Evolutionary conservation across 2,888 invertebrate species (phyloP).

Genomic region (Sipha maydis): DNA sequence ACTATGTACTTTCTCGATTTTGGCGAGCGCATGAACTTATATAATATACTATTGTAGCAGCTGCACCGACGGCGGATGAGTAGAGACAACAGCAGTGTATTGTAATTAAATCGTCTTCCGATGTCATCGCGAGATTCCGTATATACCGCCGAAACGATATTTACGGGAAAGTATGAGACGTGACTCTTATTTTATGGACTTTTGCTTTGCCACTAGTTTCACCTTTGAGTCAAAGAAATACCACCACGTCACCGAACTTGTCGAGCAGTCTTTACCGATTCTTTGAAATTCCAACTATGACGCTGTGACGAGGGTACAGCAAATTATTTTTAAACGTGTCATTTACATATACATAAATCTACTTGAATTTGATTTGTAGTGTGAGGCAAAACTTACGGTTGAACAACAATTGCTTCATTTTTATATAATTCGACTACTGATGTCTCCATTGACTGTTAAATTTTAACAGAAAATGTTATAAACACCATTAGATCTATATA

Average conservation of each 20-base stretch:
- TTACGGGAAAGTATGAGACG: background rate
- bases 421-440: too few species aligned
- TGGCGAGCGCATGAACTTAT: background rate
- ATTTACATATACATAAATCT: background rate
- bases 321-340: background rate
- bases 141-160: background rate
- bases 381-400: too few species aligned
- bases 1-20: background rate
- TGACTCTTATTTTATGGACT: background rate
- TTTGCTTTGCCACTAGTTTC: background rate
- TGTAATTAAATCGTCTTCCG: conserved; percentile 20
- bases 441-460: too few species aligned
- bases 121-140: background rate
- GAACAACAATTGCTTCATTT: too few species aligned
- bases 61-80: background rate
- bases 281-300: background rate
- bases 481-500: too few species aligned
- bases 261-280: background rate
- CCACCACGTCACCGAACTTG: background rate
- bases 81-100: background rate
- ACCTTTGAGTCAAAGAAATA: background rate
- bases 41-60: background rate
- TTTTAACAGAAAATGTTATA: too few species aligned
- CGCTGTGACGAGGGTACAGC: background rate
- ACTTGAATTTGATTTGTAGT: background rate